phyloP scores from a whole-genome alignment of 1,140 invertebrate genomes.

The Temnothorax nylanderi region DNA sequence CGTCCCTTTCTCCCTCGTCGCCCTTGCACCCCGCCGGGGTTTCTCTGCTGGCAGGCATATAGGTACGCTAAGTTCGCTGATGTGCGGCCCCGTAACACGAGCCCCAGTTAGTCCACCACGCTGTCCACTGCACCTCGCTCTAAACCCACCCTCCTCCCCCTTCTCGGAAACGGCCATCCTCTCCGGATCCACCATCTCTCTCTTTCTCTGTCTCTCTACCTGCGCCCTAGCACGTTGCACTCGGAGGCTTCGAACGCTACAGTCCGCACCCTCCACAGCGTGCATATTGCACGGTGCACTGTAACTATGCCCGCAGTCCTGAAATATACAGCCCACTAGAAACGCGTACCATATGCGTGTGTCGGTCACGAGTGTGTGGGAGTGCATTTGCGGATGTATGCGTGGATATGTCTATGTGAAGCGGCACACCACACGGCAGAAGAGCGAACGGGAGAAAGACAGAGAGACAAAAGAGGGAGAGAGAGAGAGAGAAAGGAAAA shows the following conservation, averaged over 20 bases:
- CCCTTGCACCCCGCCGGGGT: slow-evolving; percentile 44
- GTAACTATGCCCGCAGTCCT: slow-evolving; percentile 81
- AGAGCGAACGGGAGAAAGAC: slow-evolving; percentile 52
- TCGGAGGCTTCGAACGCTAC: slow-evolving; percentile 71
- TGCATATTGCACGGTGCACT: slow-evolving; percentile 82
- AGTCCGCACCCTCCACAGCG: slow-evolving; percentile 71
- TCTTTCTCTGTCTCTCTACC: slow-evolving; percentile 42
- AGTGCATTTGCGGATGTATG: slow-evolving; percentile 48
- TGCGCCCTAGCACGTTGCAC: slow-evolving; percentile 60
- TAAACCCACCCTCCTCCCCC: slow-evolving; percentile 65
- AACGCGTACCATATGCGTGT: slow-evolving; percentile 71
- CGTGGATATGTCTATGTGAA: not conserved
- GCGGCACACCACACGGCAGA: slow-evolving; percentile 24
- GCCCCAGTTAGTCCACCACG: slow-evolving; percentile 80
- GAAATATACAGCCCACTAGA: slow-evolving; percentile 81
- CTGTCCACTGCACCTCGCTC: slow-evolving; percentile 78
- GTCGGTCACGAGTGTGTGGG: not conserved
- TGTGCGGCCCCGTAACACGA: slow-evolving; percentile 80
- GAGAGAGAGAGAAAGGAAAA: slow-evolving; percentile 38
- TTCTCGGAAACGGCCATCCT: slow-evolving; percentile 66
- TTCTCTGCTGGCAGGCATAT: slow-evolving; percentile 61
- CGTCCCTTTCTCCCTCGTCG: slow-evolving; percentile 54
- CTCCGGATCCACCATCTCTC: slow-evolving; percentile 64
- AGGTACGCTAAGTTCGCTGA: slow-evolving; percentile 77
- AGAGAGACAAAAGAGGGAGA: slow-evolving; percentile 27